phyloP scores from a whole-genome alignment of 1,140 invertebrate species.

The Bombus picipes region DNA sequence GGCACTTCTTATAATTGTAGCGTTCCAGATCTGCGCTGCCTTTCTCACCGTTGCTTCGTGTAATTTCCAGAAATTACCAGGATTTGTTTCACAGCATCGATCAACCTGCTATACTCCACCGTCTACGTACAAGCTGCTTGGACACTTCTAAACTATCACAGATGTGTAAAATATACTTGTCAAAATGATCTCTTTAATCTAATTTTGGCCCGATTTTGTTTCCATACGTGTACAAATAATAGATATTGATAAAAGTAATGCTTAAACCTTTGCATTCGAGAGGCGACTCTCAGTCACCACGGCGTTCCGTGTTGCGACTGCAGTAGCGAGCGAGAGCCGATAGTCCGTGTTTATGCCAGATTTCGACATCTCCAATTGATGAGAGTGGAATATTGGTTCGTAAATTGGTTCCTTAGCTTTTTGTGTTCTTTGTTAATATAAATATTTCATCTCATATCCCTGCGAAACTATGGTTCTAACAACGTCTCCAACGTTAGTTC shows the following conservation, averaged over 20 bases:
- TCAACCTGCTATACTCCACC: neutral
- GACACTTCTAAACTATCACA: neutral
- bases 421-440: too few species aligned
- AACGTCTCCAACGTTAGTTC: too few species aligned
- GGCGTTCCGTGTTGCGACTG: too few species aligned
- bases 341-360: too few species aligned
- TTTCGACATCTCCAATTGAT: too few species aligned
- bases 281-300: too few species aligned
- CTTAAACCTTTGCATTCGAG: too few species aligned
- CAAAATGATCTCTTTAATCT: neutral
- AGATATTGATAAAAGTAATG: neutral
- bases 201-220: neutral
- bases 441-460: too few species aligned
- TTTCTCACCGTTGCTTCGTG: too few species aligned
- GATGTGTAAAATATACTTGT: neutral
- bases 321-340: fast-evolving
- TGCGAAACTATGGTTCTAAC: too few species aligned
- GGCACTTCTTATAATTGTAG: neutral
- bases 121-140: neutral
- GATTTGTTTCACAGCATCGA: neutral
- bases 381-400: too few species aligned
- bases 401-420: too few species aligned
- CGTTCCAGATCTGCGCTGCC: neutral
- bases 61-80: neutral
- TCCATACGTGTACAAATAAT: neutral